Percentiles rank a stretch among this genome's conserved stretches.
Evolutionary conservation across 2,888 invertebrate species (phyloP).

Genomic region (Malthinus seriepunctatus): DNA sequence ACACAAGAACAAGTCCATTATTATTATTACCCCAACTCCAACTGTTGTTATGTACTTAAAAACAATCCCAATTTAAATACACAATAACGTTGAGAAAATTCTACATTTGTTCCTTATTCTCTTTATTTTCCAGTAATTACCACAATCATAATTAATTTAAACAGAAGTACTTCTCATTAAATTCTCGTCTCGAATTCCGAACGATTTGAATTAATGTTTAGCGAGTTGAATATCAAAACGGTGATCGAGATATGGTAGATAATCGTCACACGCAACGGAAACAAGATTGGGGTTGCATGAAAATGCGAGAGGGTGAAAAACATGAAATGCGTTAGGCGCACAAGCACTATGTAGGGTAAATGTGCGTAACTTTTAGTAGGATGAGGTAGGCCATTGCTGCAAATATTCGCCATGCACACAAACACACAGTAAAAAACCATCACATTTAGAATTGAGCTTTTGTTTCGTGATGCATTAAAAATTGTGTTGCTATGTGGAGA

Average conservation of each 20-base stretch:
- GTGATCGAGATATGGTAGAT: neutral
- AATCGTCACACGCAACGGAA: slow-evolving; percentile 19
- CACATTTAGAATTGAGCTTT: neutral
- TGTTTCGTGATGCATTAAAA: slow-evolving; percentile 18
- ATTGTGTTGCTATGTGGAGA: slow-evolving; percentile 20
- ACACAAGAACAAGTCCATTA: no score
- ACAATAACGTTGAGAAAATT: no score
- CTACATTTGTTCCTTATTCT: no score
- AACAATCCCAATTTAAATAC: no score
- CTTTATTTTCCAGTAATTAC: no score
- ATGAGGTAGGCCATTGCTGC: slow-evolving; percentile 23
- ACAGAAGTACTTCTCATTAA: no score
- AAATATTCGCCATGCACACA: slow-evolving; percentile 9
- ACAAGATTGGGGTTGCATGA: slow-evolving; percentile 20
- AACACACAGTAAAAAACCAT: neutral
- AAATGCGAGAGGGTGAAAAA: slow-evolving; percentile 15
- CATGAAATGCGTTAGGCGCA: slow-evolving; percentile 11
- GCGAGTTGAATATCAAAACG: neutral
- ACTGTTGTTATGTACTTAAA: no score
- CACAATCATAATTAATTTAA: no score
- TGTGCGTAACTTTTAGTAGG: slow-evolving; percentile 23
- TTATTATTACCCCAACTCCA: no score
- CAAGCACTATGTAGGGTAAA: slow-evolving; percentile 4
- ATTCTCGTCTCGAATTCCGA: neutral
- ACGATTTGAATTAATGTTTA: neutral